These are phyloP conservation scores for Muscina levida DNA, from an alignment of 2,888 invertebrate genomes.

Conservation along the genomic window DNA sequence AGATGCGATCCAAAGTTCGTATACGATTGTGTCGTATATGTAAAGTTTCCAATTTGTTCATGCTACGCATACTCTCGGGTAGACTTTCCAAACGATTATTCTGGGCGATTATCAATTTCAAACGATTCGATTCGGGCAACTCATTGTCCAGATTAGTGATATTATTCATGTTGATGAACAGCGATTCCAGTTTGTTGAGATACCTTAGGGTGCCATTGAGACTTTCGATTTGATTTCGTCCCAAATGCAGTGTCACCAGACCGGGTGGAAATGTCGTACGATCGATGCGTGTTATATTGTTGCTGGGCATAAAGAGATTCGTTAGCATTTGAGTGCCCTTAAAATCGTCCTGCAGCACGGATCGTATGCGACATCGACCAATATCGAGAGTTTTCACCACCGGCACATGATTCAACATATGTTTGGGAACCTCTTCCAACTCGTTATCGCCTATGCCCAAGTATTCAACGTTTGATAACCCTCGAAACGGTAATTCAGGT, in stretches of 20 bases:
- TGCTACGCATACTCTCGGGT: conserved; percentile 86
- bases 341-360: conserved; percentile 88
- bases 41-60: conserved; percentile 85
- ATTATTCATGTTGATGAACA: conserved; percentile 89
- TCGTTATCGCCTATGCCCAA: conserved; percentile 91
- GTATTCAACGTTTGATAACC: conserved; percentile 86
- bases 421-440: conserved; percentile 87
- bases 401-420: conserved; percentile 88
- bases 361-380: conserved; percentile 88
- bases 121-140: conserved; percentile 84
- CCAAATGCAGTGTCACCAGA: conserved; percentile 86
- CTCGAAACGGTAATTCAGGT: conserved; percentile 87
- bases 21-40: conserved; percentile 88
- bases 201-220: conserved; percentile 90
- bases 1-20: conserved; percentile 85
- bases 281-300: conserved; percentile 87
- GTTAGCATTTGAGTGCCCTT: conserved; percentile 86
- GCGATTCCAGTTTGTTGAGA: conserved; percentile 87
- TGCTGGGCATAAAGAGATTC: conserved; percentile 87
- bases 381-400: conserved; percentile 90
- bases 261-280: conserved; percentile 86
- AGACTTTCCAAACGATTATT: conserved; percentile 86
- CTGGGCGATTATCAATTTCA: conserved; percentile 87
- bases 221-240: conserved; percentile 86
- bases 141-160: conserved; percentile 88